Conservation (phyloP, 2,113 vertebrate genomes). For the Cyanistes caeruleus region DNA sequence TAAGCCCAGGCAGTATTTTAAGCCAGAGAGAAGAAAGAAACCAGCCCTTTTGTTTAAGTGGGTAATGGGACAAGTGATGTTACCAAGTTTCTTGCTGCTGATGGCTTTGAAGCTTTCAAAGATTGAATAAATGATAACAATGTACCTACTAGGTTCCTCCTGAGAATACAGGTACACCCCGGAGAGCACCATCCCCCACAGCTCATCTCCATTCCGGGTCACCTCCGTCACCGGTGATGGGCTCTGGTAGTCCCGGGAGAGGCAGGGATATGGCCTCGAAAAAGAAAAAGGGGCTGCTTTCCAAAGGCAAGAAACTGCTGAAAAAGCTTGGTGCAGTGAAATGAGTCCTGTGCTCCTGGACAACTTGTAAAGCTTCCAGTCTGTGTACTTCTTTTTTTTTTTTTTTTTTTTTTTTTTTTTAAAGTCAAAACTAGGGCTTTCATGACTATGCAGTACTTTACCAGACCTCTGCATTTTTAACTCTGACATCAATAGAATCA, state of each 20-base stretch:
- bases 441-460: slow-evolving; percentile 75
- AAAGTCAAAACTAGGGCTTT: slow-evolving; percentile 83
- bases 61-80: slow-evolving; percentile 38
- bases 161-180: slow-evolving; percentile 88
- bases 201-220: slow-evolving; percentile 85
- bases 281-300: slow-evolving; percentile 96
- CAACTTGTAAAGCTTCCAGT: slow-evolving; percentile 74
- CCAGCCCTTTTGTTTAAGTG: slow-evolving; percentile 33
- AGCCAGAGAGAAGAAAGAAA: slow-evolving; percentile 1
- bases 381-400: not conserved
- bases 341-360: slow-evolving; percentile 81
- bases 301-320: slow-evolving; percentile 94
- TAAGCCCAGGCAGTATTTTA: not conserved
- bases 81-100: slow-evolving; percentile 49
- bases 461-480: slow-evolving; percentile 13
- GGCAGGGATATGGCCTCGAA: slow-evolving; percentile 87
- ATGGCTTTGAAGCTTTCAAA: slow-evolving; percentile 43
- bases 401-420: not conserved
- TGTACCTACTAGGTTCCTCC: slow-evolving; percentile 91
- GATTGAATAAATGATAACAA: slow-evolving; percentile 76
- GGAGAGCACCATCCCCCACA: slow-evolving; percentile 89
- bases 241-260: slow-evolving; percentile 87
- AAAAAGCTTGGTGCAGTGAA: slow-evolving; percentile 91
- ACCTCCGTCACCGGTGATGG: slow-evolving; percentile 83
- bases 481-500: slow-evolving; percentile 50